Evolutionary conservation across 2,797 vertebrate genomes (phyloP).

Genomic region (Cyprinella venusta): DNA sequence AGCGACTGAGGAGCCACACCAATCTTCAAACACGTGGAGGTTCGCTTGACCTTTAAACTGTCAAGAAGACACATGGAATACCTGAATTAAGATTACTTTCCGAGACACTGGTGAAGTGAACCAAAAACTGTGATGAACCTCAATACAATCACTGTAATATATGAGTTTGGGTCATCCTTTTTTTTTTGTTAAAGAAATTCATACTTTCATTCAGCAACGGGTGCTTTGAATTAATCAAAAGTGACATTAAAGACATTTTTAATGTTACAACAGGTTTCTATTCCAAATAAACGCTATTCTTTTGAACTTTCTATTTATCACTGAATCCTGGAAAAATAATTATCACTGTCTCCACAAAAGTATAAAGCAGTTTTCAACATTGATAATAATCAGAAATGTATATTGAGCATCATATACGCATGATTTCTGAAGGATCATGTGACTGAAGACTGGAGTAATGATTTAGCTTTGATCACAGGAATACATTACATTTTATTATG

Average conservation of each 20-base stretch:
- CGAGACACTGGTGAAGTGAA: not conserved
- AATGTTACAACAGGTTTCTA: not conserved
- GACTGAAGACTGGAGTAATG: not conserved
- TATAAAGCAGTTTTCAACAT: not conserved
- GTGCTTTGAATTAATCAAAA: not conserved
- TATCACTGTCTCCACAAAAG: not conserved
- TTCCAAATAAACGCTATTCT: not conserved
- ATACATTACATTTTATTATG: not conserved
- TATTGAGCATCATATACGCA: not conserved
- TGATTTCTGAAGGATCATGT: not conserved
- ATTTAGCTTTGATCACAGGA: no score
- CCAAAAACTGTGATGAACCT: not conserved
- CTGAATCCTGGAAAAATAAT: not conserved
- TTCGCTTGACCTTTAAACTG: slow-evolving; percentile 95
- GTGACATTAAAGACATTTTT: not conserved
- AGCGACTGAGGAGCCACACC: slow-evolving; percentile 91
- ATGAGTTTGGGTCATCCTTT: not conserved
- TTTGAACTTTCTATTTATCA: not conserved
- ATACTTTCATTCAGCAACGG: not conserved
- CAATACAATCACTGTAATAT: not conserved
- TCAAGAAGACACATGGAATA: slow-evolving; percentile 3
- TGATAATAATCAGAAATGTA: not conserved
- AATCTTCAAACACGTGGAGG: slow-evolving; percentile 97
- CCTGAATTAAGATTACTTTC: not conserved
- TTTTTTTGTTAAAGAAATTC: not conserved